Base-by-base conservation (phyloP, 1,140 invertebrate genomes). In the Phocides pigmalion region DNA sequence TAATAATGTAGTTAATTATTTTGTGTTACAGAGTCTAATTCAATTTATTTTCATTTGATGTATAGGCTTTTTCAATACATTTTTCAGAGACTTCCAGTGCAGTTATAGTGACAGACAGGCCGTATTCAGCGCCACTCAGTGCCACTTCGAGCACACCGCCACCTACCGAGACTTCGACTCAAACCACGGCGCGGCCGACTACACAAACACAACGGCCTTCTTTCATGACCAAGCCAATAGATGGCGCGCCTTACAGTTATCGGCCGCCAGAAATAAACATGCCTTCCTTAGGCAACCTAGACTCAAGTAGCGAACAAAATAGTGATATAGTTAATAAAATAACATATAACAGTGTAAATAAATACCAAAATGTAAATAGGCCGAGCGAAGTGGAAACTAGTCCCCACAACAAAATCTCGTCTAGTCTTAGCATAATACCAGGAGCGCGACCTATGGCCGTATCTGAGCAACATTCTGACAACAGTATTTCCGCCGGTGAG, bases 151-250 rank as follows among this genome's bases (percentile, higher is more conserved):
- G 78, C 68, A 79, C 82, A 64, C 73, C 68, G 32, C 68, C 68
- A 49, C 66, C 70, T 0, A 56, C 54, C 44, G 76, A 77, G 58
- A 70, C 54, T 51, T 71, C 81, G 25, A 89, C 83, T 63, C 82
- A 76, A 62, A 80, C 76, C 11, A 64, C 76, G 35, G 71, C 68
- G 58, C 78, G 78, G 50, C 80, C 85, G 3, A 85, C 74, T 41
- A 76, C 72, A 20, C 84, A 90, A 70, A 87, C 92, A 2, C 81
- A 88, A 42, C 76, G 92, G 62, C 93, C 93, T 56, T 92, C 92
- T 68, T 89, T 93, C 78, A 90, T 93, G 71, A 92, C 93, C 37
- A 92, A 93, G 64, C 89, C 93, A 51, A 89, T 90, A 84, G 92
- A 90, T 85, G 92, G 85, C 87, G 89, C 73, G 62, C 91, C 81